These are phyloP conservation scores for Oncopodura yosiiana DNA, from an alignment of 1,140 invertebrate genomes.

Conservation along the genomic window DNA sequence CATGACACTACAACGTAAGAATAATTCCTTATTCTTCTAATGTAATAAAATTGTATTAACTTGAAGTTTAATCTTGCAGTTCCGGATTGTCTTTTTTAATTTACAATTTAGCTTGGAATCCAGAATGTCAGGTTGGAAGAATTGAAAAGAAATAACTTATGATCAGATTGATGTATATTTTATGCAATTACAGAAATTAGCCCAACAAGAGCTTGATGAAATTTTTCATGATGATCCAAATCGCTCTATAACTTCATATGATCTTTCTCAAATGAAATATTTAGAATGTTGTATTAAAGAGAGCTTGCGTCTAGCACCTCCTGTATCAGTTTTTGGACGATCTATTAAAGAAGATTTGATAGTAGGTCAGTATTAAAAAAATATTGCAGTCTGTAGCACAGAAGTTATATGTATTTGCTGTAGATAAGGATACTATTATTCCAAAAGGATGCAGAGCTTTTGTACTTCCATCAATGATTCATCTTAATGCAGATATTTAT, in stretches of 20 bases:
- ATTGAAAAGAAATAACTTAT: not conserved
- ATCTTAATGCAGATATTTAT: constrained; percentile 3
- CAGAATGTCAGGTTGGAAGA: constrained; percentile 38
- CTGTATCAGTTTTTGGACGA: not conserved
- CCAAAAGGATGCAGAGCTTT: not conserved
- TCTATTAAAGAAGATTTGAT: not conserved
- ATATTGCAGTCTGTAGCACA: too few relatives aligned
- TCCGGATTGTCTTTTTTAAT: too few relatives aligned
- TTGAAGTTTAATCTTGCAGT: too few relatives aligned
- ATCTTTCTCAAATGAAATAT: constrained; percentile 9
- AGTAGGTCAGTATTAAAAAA: not conserved
- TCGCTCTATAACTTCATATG: not conserved
- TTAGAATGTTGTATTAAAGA: constrained; percentile 7
- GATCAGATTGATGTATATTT: not conserved
- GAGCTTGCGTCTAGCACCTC: too few relatives aligned
- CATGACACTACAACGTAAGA: constrained; percentile 44
- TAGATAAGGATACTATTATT: constrained; percentile 1
- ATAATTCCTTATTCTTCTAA: constrained; percentile 41
- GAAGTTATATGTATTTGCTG: too few relatives aligned
- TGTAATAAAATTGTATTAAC: too few relatives aligned
- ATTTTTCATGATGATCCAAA: not conserved
- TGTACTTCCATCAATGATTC: not conserved
- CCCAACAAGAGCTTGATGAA: constrained; percentile 4
- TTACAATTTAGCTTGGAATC: constrained; percentile 41
- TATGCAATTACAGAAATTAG: not conserved